phyloP scores from a whole-genome alignment of 2,113 vertebrate species.

The Neotoma lepida region DNA sequence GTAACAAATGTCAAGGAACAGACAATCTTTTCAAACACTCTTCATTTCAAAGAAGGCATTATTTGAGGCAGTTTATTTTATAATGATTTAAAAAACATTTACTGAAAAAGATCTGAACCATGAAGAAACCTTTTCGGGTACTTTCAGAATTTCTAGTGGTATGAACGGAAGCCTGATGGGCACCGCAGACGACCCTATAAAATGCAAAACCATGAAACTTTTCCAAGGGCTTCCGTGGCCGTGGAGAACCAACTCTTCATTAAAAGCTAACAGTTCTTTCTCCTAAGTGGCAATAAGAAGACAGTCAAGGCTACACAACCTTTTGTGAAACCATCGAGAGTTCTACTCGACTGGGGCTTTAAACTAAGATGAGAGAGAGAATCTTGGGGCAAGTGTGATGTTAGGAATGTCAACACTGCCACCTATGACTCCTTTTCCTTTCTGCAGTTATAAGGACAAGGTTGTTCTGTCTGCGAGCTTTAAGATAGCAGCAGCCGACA shows the following conservation, averaged over 20 bases:
- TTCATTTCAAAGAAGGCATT: slow-evolving; percentile 43
- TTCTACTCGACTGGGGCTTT: slow-evolving; percentile 60
- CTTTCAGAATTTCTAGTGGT: slow-evolving; percentile 63
- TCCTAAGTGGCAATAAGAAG: slow-evolving; percentile 55
- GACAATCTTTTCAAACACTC: slow-evolving; percentile 43
- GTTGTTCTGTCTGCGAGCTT: neutral
- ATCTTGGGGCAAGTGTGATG: slow-evolving; percentile 13
- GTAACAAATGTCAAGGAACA: slow-evolving; percentile 62
- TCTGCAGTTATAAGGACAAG: neutral
- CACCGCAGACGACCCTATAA: slow-evolving; percentile 32
- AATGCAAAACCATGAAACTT: neutral
- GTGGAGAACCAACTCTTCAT: slow-evolving; percentile 53
- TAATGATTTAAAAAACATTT: slow-evolving; percentile 61
- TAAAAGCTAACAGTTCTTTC: slow-evolving; percentile 61
- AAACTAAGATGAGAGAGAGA: slow-evolving; percentile 26
- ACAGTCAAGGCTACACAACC: slow-evolving; percentile 58
- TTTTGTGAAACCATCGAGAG: slow-evolving; percentile 56
- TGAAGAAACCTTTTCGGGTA: slow-evolving; percentile 45
- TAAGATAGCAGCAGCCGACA: neutral
- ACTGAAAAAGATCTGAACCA: slow-evolving; percentile 60
- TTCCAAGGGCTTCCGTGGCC: neutral
- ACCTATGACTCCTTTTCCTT: neutral
- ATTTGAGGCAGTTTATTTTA: slow-evolving; percentile 57
- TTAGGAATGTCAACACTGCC: slow-evolving; percentile 13
- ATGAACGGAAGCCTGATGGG: slow-evolving; percentile 28